phyloP scores from a whole-genome alignment of 2,797 vertebrate species.

The Spatula versicolor region DNA sequence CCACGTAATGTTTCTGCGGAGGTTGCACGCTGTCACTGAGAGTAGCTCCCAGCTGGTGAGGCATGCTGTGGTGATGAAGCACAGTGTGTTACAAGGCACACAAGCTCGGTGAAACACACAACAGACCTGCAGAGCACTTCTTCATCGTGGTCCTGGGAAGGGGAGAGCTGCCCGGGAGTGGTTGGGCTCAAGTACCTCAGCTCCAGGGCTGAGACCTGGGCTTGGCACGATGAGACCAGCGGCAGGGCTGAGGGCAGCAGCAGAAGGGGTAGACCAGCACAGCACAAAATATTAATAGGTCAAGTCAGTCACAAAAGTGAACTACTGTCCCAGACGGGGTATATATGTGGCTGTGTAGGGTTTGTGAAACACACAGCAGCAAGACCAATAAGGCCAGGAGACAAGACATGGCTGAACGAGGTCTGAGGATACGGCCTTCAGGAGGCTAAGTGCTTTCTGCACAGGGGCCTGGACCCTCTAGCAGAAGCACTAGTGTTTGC shows the following conservation, averaged over 20 bases:
- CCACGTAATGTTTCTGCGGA: background rate
- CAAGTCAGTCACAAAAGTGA: background rate
- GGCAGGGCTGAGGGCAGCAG: background rate
- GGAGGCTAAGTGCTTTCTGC: background rate
- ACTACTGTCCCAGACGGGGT: background rate
- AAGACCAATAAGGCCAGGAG: background rate
- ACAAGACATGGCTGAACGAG: background rate
- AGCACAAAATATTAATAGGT: background rate
- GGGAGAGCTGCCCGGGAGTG: background rate
- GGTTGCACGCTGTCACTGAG: fast-evolving
- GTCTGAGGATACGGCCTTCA: background rate
- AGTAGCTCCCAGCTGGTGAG: background rate
- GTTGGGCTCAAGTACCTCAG: fast-evolving
- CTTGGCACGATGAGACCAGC: background rate
- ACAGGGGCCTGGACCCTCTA: background rate
- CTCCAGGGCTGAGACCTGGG: background rate
- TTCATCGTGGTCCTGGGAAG: background rate
- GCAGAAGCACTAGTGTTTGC: background rate
- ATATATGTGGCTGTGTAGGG: background rate
- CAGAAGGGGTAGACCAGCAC: background rate
- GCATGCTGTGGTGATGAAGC: background rate
- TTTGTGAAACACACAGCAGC: background rate
- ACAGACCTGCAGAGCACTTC: background rate
- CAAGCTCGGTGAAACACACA: fast-evolving
- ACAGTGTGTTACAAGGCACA: background rate